Base-by-base conservation (phyloP, 1,140 invertebrate species). In the Trichonephila clavata region DNA sequence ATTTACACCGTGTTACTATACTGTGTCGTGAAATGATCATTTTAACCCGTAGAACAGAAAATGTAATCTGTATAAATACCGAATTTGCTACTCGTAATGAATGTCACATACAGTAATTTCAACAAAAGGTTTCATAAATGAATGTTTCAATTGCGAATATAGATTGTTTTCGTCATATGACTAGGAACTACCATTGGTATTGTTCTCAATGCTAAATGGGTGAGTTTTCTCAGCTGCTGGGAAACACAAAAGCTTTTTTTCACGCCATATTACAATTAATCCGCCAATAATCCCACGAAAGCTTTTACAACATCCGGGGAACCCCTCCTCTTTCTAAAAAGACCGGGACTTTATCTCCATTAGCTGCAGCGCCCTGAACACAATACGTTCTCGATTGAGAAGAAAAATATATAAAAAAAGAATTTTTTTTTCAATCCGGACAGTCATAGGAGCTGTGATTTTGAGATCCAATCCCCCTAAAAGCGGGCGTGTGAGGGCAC, bases 241-340 rank as follows among this genome's bases (percentile, higher is more conserved):
- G 18, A 8, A 65, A 10, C 71, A 90, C 63, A 80, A 81, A 80
- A 61, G 68, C 63, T 57, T 77, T 90, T 89, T 90, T 90, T 90
- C 89, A 90, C 89, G 89, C 89, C 68, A 77, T 90, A 90, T 90
- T 90, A 90, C 89, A 81, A 90, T 90, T 90, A 90, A 90, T 90
- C 89, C 89, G 71, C 50, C 89, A 81, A 90, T 90, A 90, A 90
- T 90, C 71, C 89, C 24, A 13, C 50, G 43, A 81, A 81, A 60
- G 50, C 59, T 90, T 90, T 81, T 61, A 81, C 71, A 81, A 60
- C 50, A 39, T 61, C 71, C 89, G 60, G 21, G n/a, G 21, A 18
- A 57, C 20, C 27, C 71, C 71, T 39, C 68, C 16, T 77, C 8
- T 18, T 18, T 43, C 83, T 27, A 60, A 27, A 84, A 24, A 50